Conservation (phyloP, 2,888 invertebrate species). For the Melikaiella ostensackeni region DNA sequence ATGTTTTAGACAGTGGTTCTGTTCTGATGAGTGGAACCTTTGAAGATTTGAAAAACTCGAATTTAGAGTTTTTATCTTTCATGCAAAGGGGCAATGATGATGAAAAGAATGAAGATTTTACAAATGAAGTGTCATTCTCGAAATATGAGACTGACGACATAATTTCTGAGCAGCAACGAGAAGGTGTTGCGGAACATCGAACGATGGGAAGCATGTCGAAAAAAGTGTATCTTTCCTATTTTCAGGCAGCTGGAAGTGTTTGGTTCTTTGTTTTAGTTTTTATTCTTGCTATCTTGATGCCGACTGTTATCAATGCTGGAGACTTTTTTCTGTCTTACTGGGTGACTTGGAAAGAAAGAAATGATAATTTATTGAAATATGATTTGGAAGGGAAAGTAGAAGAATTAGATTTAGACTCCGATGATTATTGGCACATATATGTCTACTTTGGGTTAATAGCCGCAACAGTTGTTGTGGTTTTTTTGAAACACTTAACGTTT, state of each 20-base stretch:
- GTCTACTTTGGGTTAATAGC: conserved; percentile 78
- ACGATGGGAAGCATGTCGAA: conserved; percentile 56
- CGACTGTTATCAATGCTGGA: conserved; percentile 77
- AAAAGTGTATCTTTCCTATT: conserved; percentile 64
- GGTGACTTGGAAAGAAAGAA: conserved; percentile 79
- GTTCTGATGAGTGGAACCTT: conserved; percentile 82
- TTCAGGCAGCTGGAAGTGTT: conserved; percentile 65
- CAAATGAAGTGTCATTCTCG: not conserved
- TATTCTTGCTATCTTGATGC: not conserved
- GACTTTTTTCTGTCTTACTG: conserved; percentile 77
- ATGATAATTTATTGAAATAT: not conserved
- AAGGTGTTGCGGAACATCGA: conserved; percentile 46
- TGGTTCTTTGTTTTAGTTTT: conserved; percentile 55
- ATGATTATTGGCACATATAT: conserved; percentile 78
- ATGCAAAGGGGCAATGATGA: conserved; percentile 62
- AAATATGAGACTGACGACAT: not conserved
- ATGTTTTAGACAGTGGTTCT: conserved; percentile 71
- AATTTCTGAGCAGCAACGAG: not conserved
- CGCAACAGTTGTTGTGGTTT: conserved; percentile 73
- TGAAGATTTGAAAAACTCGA: conserved; percentile 79
- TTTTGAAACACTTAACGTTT: conserved; percentile 78
- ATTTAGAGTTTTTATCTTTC: conserved; percentile 82
- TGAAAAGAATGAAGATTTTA: conserved; percentile 49
- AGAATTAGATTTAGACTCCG: conserved; percentile 19
- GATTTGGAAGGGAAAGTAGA: conserved; percentile 41